Percentiles rank a stretch among this genome's conserved stretches.
Evolutionary conservation across 2,113 vertebrate genomes (phyloP).

Genomic region (Stegastes partitus): DNA sequence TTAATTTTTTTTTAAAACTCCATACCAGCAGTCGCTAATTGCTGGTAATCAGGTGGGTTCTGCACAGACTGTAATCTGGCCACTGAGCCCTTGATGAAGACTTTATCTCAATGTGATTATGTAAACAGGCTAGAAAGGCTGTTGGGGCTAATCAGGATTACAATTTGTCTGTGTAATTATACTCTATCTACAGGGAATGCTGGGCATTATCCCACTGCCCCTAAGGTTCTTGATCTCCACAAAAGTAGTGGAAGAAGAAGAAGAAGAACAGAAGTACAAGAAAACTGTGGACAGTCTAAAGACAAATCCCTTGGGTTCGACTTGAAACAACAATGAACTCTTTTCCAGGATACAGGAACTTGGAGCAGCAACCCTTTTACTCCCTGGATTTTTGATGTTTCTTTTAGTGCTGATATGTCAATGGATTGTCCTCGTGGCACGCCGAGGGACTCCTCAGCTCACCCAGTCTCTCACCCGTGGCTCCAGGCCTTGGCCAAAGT

Average conservation of each 20-base stretch:
- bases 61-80: conserved; percentile 72
- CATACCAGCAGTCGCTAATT: conserved; percentile 60
- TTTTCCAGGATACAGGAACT: conserved; percentile 21
- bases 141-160: conserved; percentile 80
- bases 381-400: conserved; percentile 32
- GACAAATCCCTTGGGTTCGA: conserved; percentile 12
- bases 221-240: conserved; percentile 60
- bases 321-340: not conserved
- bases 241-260: conserved; percentile 9
- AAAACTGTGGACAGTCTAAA: conserved; percentile 12
- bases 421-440: conserved; percentile 15
- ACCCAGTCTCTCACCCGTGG: conserved; percentile 5
- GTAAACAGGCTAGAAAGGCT: conserved; percentile 77
- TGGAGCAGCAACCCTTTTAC: not conserved
- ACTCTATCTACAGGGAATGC: conserved; percentile 70
- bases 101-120: conserved; percentile 78
- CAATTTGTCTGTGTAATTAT: conserved; percentile 82
- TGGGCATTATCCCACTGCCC: conserved; percentile 66
- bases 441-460: conserved; percentile 37
- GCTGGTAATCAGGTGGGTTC: conserved; percentile 65
- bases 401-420: conserved; percentile 48
- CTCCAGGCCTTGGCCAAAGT: conserved; percentile 25
- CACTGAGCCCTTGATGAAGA: conserved; percentile 76
- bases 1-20: conserved; percentile 10
- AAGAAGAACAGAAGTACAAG: conserved; percentile 16